A percentile compares a stretch with the other conserved stretches of the same genome.
Conservation (phyloP, 2,888 invertebrate genomes). For the Mesorhabditis spiculigera region DNA sequence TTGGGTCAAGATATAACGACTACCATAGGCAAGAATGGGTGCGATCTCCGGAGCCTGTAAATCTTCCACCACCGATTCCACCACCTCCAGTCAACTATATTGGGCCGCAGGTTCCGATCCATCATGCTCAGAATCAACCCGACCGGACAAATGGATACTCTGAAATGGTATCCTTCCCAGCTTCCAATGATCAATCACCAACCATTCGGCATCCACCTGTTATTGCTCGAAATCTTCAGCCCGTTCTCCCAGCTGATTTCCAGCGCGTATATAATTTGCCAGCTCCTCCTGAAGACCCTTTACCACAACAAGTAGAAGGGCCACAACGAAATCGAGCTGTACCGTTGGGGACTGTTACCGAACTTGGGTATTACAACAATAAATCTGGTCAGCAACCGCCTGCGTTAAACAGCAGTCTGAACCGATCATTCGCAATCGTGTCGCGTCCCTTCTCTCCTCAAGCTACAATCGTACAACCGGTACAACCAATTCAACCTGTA, state of each 20-base stretch:
- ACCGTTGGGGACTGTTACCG: neutral
- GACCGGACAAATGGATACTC: neutral
- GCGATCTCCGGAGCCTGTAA: neutral
- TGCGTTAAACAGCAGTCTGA: neutral
- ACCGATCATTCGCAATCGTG: neutral
- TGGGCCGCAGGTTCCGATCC: neutral
- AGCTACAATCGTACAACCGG: slow-evolving; percentile 3
- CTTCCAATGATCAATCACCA: neutral
- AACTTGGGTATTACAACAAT: neutral
- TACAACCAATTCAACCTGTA: neutral
- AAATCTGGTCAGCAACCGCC: neutral
- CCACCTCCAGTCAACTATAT: neutral
- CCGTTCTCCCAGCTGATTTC: neutral
- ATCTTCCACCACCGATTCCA: neutral
- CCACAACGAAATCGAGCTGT: neutral
- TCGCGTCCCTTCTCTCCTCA: neutral
- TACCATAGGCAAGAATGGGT: neutral
- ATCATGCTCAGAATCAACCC: neutral
- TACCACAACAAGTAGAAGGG: neutral
- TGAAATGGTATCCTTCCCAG: neutral
- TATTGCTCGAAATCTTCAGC: slow-evolving; percentile 3
- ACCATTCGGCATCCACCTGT: neutral
- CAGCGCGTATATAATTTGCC: neutral
- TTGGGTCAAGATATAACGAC: too few relatives aligned
- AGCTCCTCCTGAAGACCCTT: neutral